A percentile compares a stretch with the other conserved stretches of the same genome.
These are phyloP conservation scores for Bombus balteatus DNA, from an alignment of 1,140 invertebrate species.

Conservation along the genomic window DNA sequence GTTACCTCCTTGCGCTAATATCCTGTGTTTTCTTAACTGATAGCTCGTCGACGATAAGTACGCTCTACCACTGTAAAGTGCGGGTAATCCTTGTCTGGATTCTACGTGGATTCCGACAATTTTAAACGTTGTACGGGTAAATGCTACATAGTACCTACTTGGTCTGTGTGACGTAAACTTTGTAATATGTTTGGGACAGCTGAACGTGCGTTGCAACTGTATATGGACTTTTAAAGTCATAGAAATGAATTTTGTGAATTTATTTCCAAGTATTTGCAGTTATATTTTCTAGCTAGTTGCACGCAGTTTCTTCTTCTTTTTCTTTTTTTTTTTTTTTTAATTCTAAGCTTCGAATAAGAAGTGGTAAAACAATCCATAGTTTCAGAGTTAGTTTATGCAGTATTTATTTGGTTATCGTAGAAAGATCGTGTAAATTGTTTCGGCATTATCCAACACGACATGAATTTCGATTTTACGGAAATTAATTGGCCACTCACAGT, in stretches of 20 bases:
- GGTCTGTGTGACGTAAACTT: not conserved
- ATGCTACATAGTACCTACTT: not conserved
- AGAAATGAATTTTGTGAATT: not conserved
- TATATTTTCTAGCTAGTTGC: not conserved
- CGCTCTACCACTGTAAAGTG: not conserved
- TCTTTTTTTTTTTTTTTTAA: too few relatives aligned
- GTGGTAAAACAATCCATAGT: too few relatives aligned
- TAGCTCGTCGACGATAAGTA: not conserved
- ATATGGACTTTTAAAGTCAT: not conserved
- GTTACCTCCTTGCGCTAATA: not conserved
- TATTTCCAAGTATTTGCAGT: not conserved
- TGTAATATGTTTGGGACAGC: not conserved
- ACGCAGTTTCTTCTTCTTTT: not conserved
- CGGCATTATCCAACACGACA: too few relatives aligned
- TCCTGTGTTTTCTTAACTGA: not conserved
- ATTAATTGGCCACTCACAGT: not conserved
- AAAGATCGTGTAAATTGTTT: not conserved
- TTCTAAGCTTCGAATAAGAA: too few relatives aligned
- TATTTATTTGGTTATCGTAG: too few relatives aligned
- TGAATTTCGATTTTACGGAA: not conserved
- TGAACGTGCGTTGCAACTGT: not conserved
- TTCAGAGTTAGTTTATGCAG: too few relatives aligned
- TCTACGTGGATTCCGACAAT: not conserved
- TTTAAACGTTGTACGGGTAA: not conserved
- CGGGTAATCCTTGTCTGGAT: not conserved